Evolutionary conservation across 2,888 invertebrate genomes (phyloP).

Genomic region (Cartodere bifasciata): DNA sequence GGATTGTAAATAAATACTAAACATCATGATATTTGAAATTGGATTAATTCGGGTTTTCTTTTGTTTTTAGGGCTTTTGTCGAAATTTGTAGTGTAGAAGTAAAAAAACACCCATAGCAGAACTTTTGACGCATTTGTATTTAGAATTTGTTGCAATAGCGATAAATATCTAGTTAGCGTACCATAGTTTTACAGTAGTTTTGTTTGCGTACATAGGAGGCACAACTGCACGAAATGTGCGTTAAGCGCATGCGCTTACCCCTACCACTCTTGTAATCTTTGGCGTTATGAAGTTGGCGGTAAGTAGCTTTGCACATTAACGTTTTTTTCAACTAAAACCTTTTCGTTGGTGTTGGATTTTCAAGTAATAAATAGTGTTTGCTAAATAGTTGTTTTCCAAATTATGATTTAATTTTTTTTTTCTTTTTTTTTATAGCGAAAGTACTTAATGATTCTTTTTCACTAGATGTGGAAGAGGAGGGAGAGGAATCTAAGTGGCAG

Average conservation of each 20-base stretch:
- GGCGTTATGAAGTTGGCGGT: slow-evolving; percentile 33
- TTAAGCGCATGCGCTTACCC: slow-evolving; percentile 35
- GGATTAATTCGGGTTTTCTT: too few relatives aligned
- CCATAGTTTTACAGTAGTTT: slow-evolving; percentile 34
- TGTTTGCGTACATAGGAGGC: slow-evolving; percentile 35
- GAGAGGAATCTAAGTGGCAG: slow-evolving; percentile 82
- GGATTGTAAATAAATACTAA: too few relatives aligned
- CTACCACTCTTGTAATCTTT: slow-evolving; percentile 36
- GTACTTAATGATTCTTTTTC: slow-evolving; percentile 12
- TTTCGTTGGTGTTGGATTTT: slow-evolving; percentile 1
- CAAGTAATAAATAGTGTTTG: background rate
- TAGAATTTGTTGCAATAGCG: too few relatives aligned
- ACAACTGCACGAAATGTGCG: slow-evolving; percentile 35
- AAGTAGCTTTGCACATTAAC: slow-evolving; percentile 35
- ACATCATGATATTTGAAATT: too few relatives aligned
- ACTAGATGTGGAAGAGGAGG: slow-evolving; percentile 53
- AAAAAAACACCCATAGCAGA: too few relatives aligned
- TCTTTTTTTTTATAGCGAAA: too few relatives aligned
- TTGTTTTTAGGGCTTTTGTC: too few relatives aligned
- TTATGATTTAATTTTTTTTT: too few relatives aligned
- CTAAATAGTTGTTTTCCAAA: background rate
- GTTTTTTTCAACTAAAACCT: slow-evolving; percentile 24
- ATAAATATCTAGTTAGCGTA: too few relatives aligned
- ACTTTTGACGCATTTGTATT: too few relatives aligned
- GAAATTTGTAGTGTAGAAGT: too few relatives aligned